Conservation (phyloP, 2,888 invertebrate species). For the Macrosoma leucophasiata region DNA sequence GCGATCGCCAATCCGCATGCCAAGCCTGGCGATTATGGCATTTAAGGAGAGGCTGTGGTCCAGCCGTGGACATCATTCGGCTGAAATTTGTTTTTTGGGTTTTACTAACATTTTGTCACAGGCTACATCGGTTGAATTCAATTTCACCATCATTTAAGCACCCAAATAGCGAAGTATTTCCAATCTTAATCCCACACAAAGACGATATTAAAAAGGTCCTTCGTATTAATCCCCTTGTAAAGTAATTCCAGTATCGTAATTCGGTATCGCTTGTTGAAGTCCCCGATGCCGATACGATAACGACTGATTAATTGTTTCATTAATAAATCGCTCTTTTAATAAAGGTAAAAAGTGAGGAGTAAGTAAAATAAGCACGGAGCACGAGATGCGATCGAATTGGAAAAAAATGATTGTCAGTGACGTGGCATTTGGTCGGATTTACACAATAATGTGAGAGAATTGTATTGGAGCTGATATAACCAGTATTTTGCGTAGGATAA, state of each 20-base stretch:
- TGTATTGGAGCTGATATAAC: slow-evolving; percentile 30
- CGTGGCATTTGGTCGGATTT: slow-evolving; percentile 41
- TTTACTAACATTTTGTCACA: too few species aligned
- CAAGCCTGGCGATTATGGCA: too few species aligned
- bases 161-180: too few species aligned
- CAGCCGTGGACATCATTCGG: too few species aligned
- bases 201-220: background rate
- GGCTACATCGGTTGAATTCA: too few species aligned
- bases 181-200: too few species aligned
- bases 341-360: slow-evolving; percentile 47
- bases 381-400: slow-evolving; percentile 48
- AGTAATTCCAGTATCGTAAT: slow-evolving; percentile 11
- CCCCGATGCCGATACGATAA: slow-evolving; percentile 48
- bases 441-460: slow-evolving; percentile 36
- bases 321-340: slow-evolving; percentile 65
- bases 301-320: slow-evolving; percentile 65
- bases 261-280: slow-evolving; percentile 7
- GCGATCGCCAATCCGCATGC: too few species aligned
- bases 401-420: slow-evolving; percentile 56
- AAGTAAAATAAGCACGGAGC: slow-evolving; percentile 44
- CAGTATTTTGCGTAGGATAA: background rate
- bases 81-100: too few species aligned
- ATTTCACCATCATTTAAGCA: too few species aligned
- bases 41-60: too few species aligned
- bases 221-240: slow-evolving; percentile 1